Base-by-base conservation (phyloP, 92 coral and sea anemone genomes). In the Isaurus tuberculatus region DNA sequence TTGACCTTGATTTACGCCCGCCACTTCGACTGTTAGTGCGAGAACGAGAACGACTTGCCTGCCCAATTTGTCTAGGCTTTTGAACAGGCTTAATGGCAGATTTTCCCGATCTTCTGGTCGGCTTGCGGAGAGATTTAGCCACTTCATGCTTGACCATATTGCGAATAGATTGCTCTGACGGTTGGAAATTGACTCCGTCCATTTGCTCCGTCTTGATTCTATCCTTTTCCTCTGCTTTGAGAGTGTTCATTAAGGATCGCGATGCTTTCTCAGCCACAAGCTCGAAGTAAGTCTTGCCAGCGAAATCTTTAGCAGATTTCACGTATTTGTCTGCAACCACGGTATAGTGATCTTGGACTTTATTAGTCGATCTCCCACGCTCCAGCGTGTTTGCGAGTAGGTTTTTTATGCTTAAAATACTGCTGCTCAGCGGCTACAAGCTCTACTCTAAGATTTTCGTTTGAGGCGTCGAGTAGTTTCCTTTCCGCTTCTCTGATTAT, bases 381-480 rank as follows among this genome's bases (percentile, higher is more conserved):
- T 83, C 70, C 11, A 89, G 83, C 15, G 82, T 84, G 31, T 66
- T 60, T 43, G 73, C 79, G 8, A 79, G 73, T 75, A 79, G 65
- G 20, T 58, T 60, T n/a, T 23, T 85, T 57, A 40, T 79, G 23
- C 49, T 37, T 61, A 6, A 13, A 22, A 29, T 72, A 53, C 55
- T 42, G 64, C 81, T 75, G 51, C 32, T 43, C 61, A 3, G 81
- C 51, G 33, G 68, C 69, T 27, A 26, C n/a, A 5, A 80, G 63
- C 40, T 71, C 82, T 66, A 61, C 25, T 71, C 40, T 44, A 49
- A 88, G 81, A 65, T 81, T 84, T 63, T 84, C 74, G 19, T 72
- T 84, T 5, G 88, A 79, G 17, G 88, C 86, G 19, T 70, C 70
- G 27, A 84, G 70, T 22, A 84, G 80, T 44, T 89, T 84, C 20